Evolutionary conservation across 2,888 invertebrate species (phyloP), one percentile per base, ranked within the genome.

Genomic region (Metopia argyrocephala): DNA sequence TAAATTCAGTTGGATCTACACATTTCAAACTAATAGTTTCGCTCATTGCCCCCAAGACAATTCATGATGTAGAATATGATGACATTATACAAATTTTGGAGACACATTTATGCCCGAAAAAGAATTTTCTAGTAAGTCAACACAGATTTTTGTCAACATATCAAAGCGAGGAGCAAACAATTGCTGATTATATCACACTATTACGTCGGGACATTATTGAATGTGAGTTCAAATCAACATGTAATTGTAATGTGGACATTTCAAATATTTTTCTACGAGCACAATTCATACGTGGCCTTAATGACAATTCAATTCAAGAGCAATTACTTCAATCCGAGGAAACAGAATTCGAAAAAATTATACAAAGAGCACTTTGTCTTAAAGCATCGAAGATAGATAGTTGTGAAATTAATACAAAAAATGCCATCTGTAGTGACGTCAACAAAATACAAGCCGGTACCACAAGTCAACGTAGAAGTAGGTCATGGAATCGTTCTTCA

Each of bases 301-400:
- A 38, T 2, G 64, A 70, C 20, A 71, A 46, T 18, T n/a, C 31
- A n/a, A 52, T 78, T 15, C 62, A 69, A 2, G 76, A 69, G 25
- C 76, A 76, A 62, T 15, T 76, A 27, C 69, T 69, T n/a, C 69
- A 69, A 64, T 64, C 64, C 21, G 52, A 76, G 5, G 70, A 76
- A 59, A 12, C 2, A 15, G 57, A 70, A 25, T 76, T 70, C 23
- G 45, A 31, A 0, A 57, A 69, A 59, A 54, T 76, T 59, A 18
- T 64, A 3, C 15, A 68, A 12, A 73, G 61, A 25, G 59, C 66
- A 12, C 59, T 68, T 12, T 25, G 65, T 9, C 64, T 78, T 9
- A 70, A 78, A 54, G 66, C 71, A 12, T 66, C 66, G 12, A 66
- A 70, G 31, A 54, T 78, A 12, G 59, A 78, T 62, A 25, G 78